Base-by-base conservation (phyloP, 2,113 vertebrate genomes). In the Echinops telfairi region DNA sequence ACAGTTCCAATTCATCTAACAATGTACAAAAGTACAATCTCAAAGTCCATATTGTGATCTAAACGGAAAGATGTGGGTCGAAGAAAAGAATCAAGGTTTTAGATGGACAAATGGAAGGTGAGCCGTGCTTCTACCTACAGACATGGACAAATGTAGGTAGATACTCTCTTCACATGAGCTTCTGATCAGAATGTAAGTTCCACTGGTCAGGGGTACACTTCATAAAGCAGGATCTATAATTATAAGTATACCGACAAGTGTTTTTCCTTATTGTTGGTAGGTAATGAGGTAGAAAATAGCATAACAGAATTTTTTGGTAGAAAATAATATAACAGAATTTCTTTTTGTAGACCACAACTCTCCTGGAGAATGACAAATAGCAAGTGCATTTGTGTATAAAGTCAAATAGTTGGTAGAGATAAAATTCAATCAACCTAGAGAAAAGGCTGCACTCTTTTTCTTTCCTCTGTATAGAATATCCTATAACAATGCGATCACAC, bases 291-390 rank as follows among this genome's bases (percentile, higher is more conserved):
- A 88, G 73, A 92, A 88, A 57, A 83, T 57, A 79, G 47, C 31
- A 31, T 43, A 91, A 70, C 12, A 82, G 58, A 78, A 64, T 38
- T 76, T 19, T 19, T 38, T 43, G 25, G 53, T 64, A 88, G 73
- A 94, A 88, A 57, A 83, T 66, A 79, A 62, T n/a, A 36, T 36
- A 87, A 77, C 7, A 82, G 58, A 71, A 64, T 38, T 76, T 19
- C 68, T 79, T n/a, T 53, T 53, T 47, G 62, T 36, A 31, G 47
- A 43, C 29, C 31, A 62, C 84, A 88, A 15, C 20, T 70, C 36
- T 1, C 0, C 23, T 16, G 47, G 31, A 53, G 9, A 71, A 27
- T 47, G 78, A 77, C 25, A 36, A 91, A 88, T 62, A 83, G 29
- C n/a, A 77, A 77, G 19, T 87, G 81, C 9, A 77, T 58, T 15